Percentiles rank a stretch among this genome's conserved stretches.
Conservation (phyloP, 1,140 invertebrate species). For the Zophobas morio region DNA sequence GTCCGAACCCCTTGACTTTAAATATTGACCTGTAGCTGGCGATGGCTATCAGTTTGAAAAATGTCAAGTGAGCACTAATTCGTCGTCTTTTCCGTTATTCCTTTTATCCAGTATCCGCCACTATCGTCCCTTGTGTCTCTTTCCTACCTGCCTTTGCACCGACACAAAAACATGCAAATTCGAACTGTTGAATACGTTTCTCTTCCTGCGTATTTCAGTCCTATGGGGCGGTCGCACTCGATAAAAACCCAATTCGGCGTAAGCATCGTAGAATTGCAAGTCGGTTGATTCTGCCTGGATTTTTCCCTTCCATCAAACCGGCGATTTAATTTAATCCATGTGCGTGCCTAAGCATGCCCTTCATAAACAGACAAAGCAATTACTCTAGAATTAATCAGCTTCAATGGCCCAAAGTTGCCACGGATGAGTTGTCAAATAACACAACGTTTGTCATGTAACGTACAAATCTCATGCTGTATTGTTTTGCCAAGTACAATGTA, state of each 20-base stretch:
- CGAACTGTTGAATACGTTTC: constrained; percentile 23
- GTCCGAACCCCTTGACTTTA: no score
- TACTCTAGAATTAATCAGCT: constrained; percentile 39
- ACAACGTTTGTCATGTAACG: constrained; percentile 33
- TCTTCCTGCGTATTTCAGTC: background rate
- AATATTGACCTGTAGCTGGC: no score
- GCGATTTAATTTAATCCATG: constrained; percentile 8
- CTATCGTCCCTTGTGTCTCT: no score
- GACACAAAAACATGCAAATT: constrained; percentile 18
- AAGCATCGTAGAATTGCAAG: background rate
- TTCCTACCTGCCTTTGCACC: no score
- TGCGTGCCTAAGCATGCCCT: constrained; percentile 14
- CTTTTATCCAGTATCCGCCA: no score
- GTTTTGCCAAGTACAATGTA: constrained; percentile 18
- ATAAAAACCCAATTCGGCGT: background rate
- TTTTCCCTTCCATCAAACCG: no score
- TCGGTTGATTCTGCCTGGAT: no score
- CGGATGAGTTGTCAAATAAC: constrained; percentile 41
- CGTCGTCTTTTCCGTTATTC: no score
- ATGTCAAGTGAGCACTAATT: no score
- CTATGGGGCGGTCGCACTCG: background rate
- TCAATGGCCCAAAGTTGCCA: constrained; percentile 19
- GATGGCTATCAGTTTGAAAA: no score
- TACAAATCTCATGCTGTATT: constrained; percentile 27
- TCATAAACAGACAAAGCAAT: constrained; percentile 40